Evolutionary conservation across 2,797 vertebrate species (phyloP).

Genomic region (Merluccius polli): DNA sequence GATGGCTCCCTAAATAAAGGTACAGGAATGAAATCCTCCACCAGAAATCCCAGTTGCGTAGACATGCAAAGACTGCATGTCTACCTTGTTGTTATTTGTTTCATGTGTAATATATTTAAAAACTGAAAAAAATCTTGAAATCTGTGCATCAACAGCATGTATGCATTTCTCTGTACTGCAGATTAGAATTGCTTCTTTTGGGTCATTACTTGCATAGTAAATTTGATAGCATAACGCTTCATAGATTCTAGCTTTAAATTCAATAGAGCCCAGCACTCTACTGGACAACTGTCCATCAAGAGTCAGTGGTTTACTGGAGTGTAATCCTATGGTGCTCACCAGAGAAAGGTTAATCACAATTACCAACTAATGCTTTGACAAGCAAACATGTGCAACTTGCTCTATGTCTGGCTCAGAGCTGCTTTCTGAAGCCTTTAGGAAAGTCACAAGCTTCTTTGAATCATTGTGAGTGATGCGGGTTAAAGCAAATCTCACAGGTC

Average conservation of each 20-base stretch:
- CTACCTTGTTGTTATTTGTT: background rate
- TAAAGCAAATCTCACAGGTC: constrained; percentile 40
- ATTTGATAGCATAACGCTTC: background rate
- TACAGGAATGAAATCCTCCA: constrained; percentile 15
- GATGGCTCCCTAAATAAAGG: constrained; percentile 67
- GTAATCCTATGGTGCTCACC: background rate
- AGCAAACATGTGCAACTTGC: constrained; percentile 9
- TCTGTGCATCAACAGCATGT: background rate
- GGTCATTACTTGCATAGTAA: background rate
- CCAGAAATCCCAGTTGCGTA: background rate
- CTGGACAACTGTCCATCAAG: background rate
- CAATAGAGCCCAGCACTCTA: background rate
- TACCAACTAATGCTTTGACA: constrained; percentile 43
- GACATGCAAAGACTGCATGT: background rate
- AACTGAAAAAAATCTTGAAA: background rate
- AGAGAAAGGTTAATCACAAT: constrained; percentile 39
- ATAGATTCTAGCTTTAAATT: background rate
- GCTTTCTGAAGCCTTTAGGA: constrained; percentile 45
- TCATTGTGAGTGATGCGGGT: background rate
- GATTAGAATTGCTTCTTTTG: background rate
- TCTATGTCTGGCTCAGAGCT: constrained; percentile 41
- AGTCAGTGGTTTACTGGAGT: background rate
- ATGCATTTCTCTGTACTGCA: background rate
- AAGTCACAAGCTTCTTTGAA: constrained; percentile 57
- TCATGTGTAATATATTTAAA: background rate